phyloP scores from a whole-genome alignment of 2,797 vertebrate genomes.

The Coilia nasus region DNA sequence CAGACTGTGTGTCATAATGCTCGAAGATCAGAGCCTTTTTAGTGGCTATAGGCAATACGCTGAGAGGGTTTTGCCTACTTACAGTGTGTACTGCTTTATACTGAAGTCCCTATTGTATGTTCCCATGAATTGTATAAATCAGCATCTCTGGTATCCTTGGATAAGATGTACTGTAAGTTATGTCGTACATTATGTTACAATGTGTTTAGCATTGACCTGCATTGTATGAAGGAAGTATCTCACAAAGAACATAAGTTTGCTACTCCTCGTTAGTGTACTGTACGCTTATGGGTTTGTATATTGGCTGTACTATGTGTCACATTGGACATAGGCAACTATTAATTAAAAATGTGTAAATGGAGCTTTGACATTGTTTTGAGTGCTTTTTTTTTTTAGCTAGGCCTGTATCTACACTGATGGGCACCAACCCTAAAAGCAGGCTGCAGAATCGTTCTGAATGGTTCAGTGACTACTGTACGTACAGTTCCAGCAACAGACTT shows the following conservation, averaged over 20 bases:
- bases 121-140: neutral
- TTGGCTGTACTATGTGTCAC: neutral
- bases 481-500: too few relatives aligned
- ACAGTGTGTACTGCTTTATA: neutral
- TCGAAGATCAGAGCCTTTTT: neutral
- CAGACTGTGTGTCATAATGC: neutral
- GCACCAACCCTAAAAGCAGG: too few relatives aligned
- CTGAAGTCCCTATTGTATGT: too few relatives aligned
- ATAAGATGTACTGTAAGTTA: neutral
- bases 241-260: neutral
- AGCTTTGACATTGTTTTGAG: too few relatives aligned
- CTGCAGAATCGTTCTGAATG: too few relatives aligned
- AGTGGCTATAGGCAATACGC: neutral
- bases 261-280: neutral
- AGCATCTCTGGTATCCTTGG: neutral
- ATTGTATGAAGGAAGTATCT: neutral
- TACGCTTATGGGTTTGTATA: neutral
- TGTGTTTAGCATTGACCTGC: neutral
- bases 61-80: neutral
- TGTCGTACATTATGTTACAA: neutral
- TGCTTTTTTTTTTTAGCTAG: too few relatives aligned
- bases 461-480: too few relatives aligned
- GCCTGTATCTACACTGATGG: too few relatives aligned
- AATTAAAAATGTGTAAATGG: too few relatives aligned
- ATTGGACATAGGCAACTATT: neutral